Evolutionary conservation across 1,140 invertebrate genomes (phyloP), one percentile per base, ranked within the genome.

Genomic region (Pseudomyrmex sp.): DNA sequence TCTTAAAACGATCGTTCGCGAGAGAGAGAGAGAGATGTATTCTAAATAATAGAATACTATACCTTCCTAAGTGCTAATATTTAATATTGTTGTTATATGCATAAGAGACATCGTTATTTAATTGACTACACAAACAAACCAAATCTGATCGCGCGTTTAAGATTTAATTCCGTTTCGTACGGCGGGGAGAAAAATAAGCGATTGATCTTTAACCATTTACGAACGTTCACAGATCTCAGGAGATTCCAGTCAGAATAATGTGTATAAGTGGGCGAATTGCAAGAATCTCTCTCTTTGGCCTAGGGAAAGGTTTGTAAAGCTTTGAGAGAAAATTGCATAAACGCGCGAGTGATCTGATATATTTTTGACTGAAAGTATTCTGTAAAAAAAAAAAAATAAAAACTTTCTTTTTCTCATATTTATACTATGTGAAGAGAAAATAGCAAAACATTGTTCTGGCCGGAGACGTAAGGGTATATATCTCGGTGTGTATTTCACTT

Each of bases 1-100:
- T 70, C 59, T 75, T 63, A 79, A 79, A 13, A 18, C 13, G 52
- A 70, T 50, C 26, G 48, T 76, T 76, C 15, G 76, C 66, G 66
- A 70, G n/a, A 70, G 46, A 70, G 48, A n/a, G n/a, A n/a, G n/a
- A 15, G 48, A 13, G 58, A 63, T 23, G 23, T 68, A 73, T 93
- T 94, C 91, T 93, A 94, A 93, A 93, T 93, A 93, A 92, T 85
- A 91, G 90, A 94, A 91, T 68, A 77, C 90, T 87, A 59, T 46
- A 91, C 91, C 89, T 94, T 94, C 93, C 92, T 91, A 92, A 94
- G 90, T 90, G 92, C 91, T 94, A 92, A 92, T 88, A 91, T 92
- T 94, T 93, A 92, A 93, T 91, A 91, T 94, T 94, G 93, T 94
- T 94, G 93, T 94, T 94, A 94, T 94, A 94, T 94, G 93, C 91